Evolutionary conservation across 2,113 vertebrate species (phyloP).

Genomic region (Prunella fulvescens): DNA sequence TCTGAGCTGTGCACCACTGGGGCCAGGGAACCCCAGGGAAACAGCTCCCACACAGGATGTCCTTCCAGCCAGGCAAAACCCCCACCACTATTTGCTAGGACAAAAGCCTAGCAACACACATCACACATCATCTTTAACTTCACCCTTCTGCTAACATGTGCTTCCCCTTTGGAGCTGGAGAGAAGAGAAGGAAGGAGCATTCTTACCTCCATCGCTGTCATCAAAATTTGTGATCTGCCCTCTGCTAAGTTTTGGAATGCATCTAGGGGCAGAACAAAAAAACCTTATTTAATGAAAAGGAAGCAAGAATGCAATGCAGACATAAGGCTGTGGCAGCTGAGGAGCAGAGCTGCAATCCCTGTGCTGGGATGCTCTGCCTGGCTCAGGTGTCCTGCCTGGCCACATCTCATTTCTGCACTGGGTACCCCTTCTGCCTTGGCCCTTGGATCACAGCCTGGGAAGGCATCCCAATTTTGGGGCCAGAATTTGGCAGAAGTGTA

Average conservation of each 20-base stretch:
- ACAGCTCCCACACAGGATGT: neutral
- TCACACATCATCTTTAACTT: neutral
- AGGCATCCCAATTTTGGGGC: neutral
- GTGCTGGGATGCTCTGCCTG: neutral
- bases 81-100: neutral
- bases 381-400: neutral
- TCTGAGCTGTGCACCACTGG: neutral
- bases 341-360: neutral
- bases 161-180: neutral
- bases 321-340: neutral
- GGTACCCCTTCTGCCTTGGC: neutral
- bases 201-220: conserved; percentile 62
- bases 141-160: neutral
- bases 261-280: conserved; percentile 39
- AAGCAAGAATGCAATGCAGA: neutral
- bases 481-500: neutral
- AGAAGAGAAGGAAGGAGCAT: neutral
- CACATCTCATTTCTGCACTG: neutral
- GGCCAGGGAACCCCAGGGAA: neutral
- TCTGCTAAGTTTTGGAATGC: conserved; percentile 68
- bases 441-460: neutral
- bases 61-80: neutral
- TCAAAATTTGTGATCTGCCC: conserved; percentile 29
- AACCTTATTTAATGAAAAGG: neutral
- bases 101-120: neutral